Evolutionary conservation across 2,888 invertebrate species (phyloP), one percentile per base, ranked within the genome.

Genomic region (Gasteruption jaculator): DNA sequence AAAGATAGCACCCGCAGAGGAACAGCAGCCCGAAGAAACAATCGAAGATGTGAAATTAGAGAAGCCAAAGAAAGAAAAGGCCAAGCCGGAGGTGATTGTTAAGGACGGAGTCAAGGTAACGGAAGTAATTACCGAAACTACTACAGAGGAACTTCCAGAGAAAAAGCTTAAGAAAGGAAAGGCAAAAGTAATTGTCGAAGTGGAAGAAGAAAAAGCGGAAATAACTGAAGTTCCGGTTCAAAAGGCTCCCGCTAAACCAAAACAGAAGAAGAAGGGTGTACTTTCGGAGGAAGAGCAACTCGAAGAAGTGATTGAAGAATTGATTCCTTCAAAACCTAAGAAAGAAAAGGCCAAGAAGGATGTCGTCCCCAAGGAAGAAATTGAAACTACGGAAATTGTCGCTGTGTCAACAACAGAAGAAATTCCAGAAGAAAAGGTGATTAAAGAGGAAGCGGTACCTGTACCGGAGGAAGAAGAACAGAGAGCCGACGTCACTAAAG

Each of bases 321-420:
- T 72, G 29, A 61, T 52, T 49, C 58, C 53, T 65, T 48, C 53
- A 11, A 53, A 57, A 34, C 61, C 57, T 12, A 53, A 56, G 32
- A 46, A 55, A 43, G 56, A 58, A 39, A 52, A 57, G 36, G 57
- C 54, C 1, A 48, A 53, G 42, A 49, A 58, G 7, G 31, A 48
- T 7, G 48, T 59, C 26, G n/a, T 36, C 31, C 43, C 53, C 3
- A 46, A 44, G 4, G 50, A 56, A 32, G 35, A 48, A 30, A 26
- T 59, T 5, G 54, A 56, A 42, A 46, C 52, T 5, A 55, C 49
- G 27, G 52, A 58, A 39, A 40, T 57, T 2, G 26, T 48, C 12
- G 14, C 47, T 11, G 54, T 50, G 35, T 46, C 41, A 33, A 16
- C 39, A 22, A 42, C 56, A 12, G 50, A 53, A 45, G 54, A 57